Base-by-base conservation (phyloP, 2,797 vertebrate species). In the Silurus aristotelis region DNA sequence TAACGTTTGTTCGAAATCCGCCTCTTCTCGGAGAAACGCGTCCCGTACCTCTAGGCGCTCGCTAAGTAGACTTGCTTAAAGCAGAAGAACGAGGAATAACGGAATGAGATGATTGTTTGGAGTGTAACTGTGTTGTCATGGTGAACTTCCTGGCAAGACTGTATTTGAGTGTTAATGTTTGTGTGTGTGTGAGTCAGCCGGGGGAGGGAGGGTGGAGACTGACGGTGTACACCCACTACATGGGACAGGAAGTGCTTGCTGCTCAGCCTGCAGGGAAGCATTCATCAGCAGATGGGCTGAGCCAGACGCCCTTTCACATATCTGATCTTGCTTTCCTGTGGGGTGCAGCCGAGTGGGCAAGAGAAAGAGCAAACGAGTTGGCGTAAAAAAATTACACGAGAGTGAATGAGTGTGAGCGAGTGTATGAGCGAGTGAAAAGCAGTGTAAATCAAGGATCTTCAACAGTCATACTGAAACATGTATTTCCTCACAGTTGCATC, bases 221-320 rank as follows among this genome's bases (percentile, higher is more conserved):
- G 3, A 43, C 73, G 63, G 25, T 8, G 38, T 20, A 60, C 72
- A 19, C 64, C 43, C 82, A 43, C 31, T 38, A 22, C 67, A 27
- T 75, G 27, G 58, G 55, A 9, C 87, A 86, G 87, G 90, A 90
- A 88, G 88, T 85, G 78, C 78, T 80, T 80, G 63, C 31, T 38
- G 55, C 72, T n/a, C 56, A 78, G 46, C 25, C 5, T 66, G 46
- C 63, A 78, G 82, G 86, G 79, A 86, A 76, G 17, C 85, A 80
- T 84, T 76, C n/a, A 56, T 85, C 75, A 82, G 61, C 55, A 82
- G 77, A 14, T 31, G 46, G 52, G 22, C 75, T 1, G 8, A 19
- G 56, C 56, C 22, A 25, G 48, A 22, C 15, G 1, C n/a, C 25
- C 66, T 71, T 56, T n/a, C 25, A 82, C 67, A 46, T 68, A 38